These are phyloP conservation scores for Gorsachius magnificus DNA, from an alignment of 2,797 vertebrate genomes.

Conservation along the genomic window DNA sequence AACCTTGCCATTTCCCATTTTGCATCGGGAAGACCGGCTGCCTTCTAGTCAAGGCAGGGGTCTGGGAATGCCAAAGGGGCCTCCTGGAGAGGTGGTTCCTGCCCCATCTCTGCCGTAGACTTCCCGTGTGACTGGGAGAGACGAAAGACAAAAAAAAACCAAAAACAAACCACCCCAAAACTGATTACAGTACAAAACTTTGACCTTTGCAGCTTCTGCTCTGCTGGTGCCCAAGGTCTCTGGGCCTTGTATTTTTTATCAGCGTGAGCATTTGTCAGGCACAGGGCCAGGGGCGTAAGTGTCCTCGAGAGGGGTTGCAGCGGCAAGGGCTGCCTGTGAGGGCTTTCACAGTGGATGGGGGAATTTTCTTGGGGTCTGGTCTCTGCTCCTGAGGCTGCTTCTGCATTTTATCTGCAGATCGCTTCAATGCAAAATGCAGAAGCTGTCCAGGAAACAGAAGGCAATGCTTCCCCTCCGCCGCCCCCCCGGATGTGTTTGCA, in stretches of 20 bases:
- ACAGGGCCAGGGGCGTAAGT: neutral
- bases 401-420: neutral
- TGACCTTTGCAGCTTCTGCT: neutral
- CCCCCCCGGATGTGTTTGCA: neutral
- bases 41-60: neutral
- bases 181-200: neutral
- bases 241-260: neutral
- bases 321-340: accelerated
- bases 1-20: neutral
- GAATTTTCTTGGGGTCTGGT: neutral
- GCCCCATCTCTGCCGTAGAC: neutral
- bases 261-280: neutral
- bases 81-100: neutral
- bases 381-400: neutral
- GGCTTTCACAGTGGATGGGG: accelerated
- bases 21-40: neutral
- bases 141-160: neutral
- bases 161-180: neutral
- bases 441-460: constrained; percentile 22
- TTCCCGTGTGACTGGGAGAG: neutral
- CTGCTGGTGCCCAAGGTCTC: neutral
- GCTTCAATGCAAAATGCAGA: neutral
- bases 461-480: accelerated
- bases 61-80: neutral
- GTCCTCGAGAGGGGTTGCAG: neutral